Conservation (phyloP, 2,797 vertebrate genomes). For the Paguma larvata region DNA sequence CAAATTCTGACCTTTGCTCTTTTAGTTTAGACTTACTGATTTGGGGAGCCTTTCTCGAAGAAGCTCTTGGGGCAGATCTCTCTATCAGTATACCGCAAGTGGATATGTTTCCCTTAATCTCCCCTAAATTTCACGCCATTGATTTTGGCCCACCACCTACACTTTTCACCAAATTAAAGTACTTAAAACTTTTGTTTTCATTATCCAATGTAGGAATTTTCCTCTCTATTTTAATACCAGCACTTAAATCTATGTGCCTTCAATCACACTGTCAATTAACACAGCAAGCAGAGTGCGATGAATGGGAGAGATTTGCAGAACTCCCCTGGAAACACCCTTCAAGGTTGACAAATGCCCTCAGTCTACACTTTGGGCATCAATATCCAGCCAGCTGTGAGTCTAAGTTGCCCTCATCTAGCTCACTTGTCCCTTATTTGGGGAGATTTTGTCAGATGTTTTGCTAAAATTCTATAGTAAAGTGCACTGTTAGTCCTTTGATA, state of each 20-base stretch:
- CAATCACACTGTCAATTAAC: slow-evolving; percentile 58
- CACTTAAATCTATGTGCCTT: slow-evolving; percentile 37
- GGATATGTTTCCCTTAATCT: slow-evolving; percentile 57
- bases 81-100: not conserved
- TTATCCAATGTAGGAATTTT: slow-evolving; percentile 37
- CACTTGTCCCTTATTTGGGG: not conserved
- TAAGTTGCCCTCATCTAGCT: not conserved
- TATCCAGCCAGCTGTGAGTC: not conserved
- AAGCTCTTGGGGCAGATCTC: not conserved
- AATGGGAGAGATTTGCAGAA: not conserved
- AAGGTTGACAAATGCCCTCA: not conserved
- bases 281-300: not conserved
- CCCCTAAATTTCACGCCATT: slow-evolving; percentile 59
- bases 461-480: not conserved
- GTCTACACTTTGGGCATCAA: not conserved
- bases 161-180: slow-evolving; percentile 23
- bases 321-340: not conserved
- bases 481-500: not conserved
- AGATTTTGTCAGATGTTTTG: not conserved
- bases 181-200: slow-evolving; percentile 58
- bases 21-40: not conserved
- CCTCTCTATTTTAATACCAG: slow-evolving; percentile 51
- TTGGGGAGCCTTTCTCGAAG: not conserved
- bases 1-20: not conserved
- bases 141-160: slow-evolving; percentile 55